Percentiles rank a stretch among this genome's conserved stretches.
phyloP scores from a whole-genome alignment of 2,797 vertebrate genomes.

The Xiphorhynchus erythropygius region DNA sequence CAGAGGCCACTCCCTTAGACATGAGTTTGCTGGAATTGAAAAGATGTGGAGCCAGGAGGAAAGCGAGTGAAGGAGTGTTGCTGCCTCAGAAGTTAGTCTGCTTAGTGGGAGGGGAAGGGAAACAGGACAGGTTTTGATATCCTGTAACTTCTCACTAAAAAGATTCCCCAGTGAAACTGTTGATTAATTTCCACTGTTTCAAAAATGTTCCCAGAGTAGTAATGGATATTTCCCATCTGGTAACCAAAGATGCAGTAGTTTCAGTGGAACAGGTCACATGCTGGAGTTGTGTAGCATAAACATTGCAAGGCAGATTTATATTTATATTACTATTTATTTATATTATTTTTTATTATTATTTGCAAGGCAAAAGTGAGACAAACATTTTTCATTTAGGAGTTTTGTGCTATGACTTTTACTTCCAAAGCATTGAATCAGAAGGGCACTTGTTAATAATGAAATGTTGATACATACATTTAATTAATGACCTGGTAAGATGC shows the following conservation, averaged over 20 bases:
- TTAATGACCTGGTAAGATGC: neutral
- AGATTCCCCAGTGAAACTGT: neutral
- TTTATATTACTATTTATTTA: neutral
- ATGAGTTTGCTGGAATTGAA: neutral
- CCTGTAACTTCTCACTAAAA: neutral
- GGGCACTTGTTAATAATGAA: neutral
- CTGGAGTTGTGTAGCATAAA: neutral
- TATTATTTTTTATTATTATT: neutral
- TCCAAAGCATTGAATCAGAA: neutral
- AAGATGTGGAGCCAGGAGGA: neutral
- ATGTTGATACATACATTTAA: neutral
- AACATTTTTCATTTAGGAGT: neutral
- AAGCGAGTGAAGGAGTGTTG: neutral
- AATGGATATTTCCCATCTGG: neutral
- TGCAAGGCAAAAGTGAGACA: neutral
- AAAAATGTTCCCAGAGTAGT: neutral
- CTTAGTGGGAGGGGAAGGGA: neutral
- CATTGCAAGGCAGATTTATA: neutral
- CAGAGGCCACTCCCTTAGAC: neutral
- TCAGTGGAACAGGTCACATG: neutral
- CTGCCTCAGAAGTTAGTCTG: neutral
- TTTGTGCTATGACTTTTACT: neutral
- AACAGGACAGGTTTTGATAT: neutral
- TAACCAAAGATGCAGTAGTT: neutral
- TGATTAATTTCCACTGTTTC: neutral